A percentile compares a stretch with the other conserved stretches of the same genome.
phyloP scores from a whole-genome alignment of 30 jellyfish, hydroid and myxozoan species.

The Aurelia aurita complex sp. Pacific region DNA sequence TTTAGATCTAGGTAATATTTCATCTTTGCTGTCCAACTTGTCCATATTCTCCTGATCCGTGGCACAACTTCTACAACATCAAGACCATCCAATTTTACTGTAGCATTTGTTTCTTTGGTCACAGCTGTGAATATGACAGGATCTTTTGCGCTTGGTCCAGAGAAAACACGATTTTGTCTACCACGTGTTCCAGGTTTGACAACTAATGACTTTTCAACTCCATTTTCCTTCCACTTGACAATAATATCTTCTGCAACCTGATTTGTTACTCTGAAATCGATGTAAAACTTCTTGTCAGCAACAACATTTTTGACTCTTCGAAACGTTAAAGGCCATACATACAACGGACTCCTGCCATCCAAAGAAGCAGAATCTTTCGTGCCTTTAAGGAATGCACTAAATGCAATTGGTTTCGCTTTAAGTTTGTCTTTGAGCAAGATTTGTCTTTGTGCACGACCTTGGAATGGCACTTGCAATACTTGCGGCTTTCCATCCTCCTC shows the following conservation, averaged over 20 bases:
- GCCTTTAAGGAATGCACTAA: conserved; percentile 21
- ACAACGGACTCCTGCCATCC: neutral
- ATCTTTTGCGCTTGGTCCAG: conserved; percentile 49
- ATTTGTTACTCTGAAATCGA: conserved; percentile 6
- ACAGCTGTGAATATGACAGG: conserved; percentile 35
- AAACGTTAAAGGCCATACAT: conserved; percentile 4
- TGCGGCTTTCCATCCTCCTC: conserved; percentile 39
- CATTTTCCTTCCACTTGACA: conserved; percentile 18
- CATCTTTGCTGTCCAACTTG: conserved; percentile 17
- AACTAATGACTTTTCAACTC: neutral
- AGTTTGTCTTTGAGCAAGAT: conserved; percentile 32
- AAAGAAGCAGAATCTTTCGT: conserved; percentile 35
- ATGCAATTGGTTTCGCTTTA: conserved; percentile 6
- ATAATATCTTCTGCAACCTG: conserved; percentile 51
- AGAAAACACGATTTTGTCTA: neutral
- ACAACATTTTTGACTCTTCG: neutral
- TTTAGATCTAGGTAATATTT: conserved; percentile 9
- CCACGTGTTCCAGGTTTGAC: conserved; percentile 2
- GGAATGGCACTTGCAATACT: conserved; percentile 5
- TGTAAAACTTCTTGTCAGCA: conserved; percentile 29
- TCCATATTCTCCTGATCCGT: neutral
- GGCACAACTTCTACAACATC: conserved; percentile 36
- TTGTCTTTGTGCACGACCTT: conserved; percentile 3
- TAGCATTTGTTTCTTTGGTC: conserved; percentile 1
- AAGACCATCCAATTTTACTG: conserved; percentile 31